Evolutionary conservation across 2,888 invertebrate genomes (phyloP).

Genomic region (Alviniconcha strummeri): DNA sequence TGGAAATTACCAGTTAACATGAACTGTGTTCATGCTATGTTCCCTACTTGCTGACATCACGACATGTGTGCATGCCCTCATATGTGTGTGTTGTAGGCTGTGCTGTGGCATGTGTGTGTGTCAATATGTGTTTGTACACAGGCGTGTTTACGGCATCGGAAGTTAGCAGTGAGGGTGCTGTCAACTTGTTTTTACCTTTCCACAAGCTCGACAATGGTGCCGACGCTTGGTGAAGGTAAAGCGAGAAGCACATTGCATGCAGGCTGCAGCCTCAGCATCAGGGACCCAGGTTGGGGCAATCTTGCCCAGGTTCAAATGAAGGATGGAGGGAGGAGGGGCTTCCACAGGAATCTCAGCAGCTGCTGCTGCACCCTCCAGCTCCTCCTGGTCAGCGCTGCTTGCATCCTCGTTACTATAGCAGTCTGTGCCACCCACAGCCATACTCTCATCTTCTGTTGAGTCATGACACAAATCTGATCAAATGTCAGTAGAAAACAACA

Average conservation of each 20-base stretch:
- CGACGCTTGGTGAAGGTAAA: slow-evolving; percentile 88
- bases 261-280: slow-evolving; percentile 85
- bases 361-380: slow-evolving; percentile 32
- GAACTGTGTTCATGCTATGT: too few species aligned
- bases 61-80: too few species aligned
- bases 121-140: not conserved
- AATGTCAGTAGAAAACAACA: too few species aligned
- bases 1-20: too few species aligned
- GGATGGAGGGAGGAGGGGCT: slow-evolving; percentile 47
- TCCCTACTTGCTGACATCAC: too few species aligned
- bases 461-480: too few species aligned
- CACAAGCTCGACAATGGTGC: slow-evolving; percentile 89
- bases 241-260: slow-evolving; percentile 87
- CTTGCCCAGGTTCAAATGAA: slow-evolving; percentile 78
- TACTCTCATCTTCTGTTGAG: slow-evolving; percentile 20
- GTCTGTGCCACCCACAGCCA: slow-evolving; percentile 25
- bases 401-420: slow-evolving; percentile 22
- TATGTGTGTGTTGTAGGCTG: too few species aligned
- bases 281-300: slow-evolving; percentile 91
- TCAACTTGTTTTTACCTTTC: slow-evolving; percentile 77
- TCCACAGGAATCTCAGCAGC: slow-evolving; percentile 29
- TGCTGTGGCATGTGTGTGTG: too few species aligned
- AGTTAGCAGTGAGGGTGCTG: not conserved
- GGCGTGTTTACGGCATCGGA: too few species aligned
- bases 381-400: slow-evolving; percentile 12